Conservation (phyloP, 2,797 vertebrate species). For the Enteromius viviparus region DNA sequence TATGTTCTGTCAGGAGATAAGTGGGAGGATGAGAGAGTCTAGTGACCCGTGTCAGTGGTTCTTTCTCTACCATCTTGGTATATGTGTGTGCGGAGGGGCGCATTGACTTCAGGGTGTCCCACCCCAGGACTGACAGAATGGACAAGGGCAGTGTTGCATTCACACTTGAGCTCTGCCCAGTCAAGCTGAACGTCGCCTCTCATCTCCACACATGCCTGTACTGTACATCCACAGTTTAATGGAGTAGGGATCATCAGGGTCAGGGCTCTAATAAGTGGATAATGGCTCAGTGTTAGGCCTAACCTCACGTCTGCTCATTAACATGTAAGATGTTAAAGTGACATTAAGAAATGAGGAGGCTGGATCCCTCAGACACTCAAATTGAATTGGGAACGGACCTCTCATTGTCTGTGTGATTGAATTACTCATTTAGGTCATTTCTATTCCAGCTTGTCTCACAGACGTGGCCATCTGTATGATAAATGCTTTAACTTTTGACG, state of each 20-base stretch:
- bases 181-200: conserved; percentile 78
- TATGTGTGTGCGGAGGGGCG: conserved; percentile 42
- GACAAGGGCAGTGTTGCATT: conserved; percentile 74
- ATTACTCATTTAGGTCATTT: conserved; percentile 56
- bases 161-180: conserved; percentile 80
- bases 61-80: conserved; percentile 61
- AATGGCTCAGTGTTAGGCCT: conserved; percentile 72
- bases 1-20: conserved; percentile 62
- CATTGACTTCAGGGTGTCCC: conserved; percentile 52
- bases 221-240: conserved; percentile 69
- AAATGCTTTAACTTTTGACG: conserved; percentile 26
- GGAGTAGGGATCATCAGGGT: conserved; percentile 76
- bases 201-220: conserved; percentile 64
- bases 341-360: conserved; percentile 68
- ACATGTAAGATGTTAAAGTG: conserved; percentile 67
- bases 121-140: conserved; percentile 71
- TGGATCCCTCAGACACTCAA: conserved; percentile 61
- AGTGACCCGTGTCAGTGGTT: conserved; percentile 70
- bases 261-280: conserved; percentile 73
- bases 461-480: conserved; percentile 16
- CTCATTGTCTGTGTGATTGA: conserved; percentile 62
- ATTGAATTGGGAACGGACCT: conserved; percentile 66
- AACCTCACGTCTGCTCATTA: conserved; percentile 68
- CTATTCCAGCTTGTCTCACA: conserved; percentile 39
- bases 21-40: conserved; percentile 62